These are phyloP conservation scores for Drosophila littoralis DNA, from an alignment of 1,140 invertebrate species.

Conservation along the genomic window DNA sequence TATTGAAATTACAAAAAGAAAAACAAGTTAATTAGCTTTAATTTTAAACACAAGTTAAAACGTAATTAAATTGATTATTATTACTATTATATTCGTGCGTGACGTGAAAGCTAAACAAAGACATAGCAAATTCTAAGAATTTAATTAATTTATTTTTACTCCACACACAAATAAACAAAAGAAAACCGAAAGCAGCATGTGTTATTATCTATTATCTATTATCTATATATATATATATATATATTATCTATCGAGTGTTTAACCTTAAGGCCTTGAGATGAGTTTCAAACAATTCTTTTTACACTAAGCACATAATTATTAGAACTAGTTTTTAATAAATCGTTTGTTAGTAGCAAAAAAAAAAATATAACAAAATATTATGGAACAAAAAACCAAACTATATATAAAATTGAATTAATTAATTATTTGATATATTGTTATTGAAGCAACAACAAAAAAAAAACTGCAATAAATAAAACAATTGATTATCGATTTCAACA, in stretches of 20 bases:
- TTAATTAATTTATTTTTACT: conserved; percentile 71
- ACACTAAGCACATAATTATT: conserved; percentile 77
- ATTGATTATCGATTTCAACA: conserved; percentile 49
- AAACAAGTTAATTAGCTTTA: conserved; percentile 36
- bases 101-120: conserved; percentile 78
- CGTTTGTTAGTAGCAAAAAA: conserved; percentile 51
- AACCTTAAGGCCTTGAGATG: conserved; percentile 64
- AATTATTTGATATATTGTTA: conserved; percentile 43
- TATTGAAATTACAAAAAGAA: conserved; percentile 14
- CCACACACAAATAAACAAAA: conserved; percentile 40
- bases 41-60: conserved; percentile 31
- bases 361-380: neutral
- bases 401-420: conserved; percentile 18
- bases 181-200: conserved; percentile 72
- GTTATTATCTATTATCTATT: conserved; percentile 63
- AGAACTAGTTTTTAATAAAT: conserved; percentile 58
- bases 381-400: conserved; percentile 11
- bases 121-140: conserved; percentile 83
- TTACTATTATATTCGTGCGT: conserved; percentile 43
- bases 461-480: conserved; percentile 62
- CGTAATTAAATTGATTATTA: conserved; percentile 27
- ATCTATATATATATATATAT: conserved; percentile 15
- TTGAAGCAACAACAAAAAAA: conserved; percentile 21
- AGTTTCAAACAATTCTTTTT: conserved; percentile 66
- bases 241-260: conserved; percentile 51